Percentiles rank a stretch among this genome's conserved stretches.
Conservation (phyloP, 2,113 vertebrate species). For the Dendropsophus ebraccatus region DNA sequence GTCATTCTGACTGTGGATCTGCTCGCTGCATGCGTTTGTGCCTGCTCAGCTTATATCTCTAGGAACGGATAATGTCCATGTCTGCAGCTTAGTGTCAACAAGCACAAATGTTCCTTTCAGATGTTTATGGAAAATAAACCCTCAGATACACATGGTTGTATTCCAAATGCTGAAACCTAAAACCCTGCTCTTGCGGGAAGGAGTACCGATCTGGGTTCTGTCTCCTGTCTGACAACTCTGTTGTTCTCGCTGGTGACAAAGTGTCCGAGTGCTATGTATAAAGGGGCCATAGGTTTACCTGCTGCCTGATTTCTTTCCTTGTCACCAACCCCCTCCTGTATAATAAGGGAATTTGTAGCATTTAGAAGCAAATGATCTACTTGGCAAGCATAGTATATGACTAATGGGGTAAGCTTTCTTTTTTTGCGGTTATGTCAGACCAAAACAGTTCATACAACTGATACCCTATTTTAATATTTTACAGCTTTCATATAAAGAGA, state of each 20-base stretch:
- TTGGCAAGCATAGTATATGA: no score
- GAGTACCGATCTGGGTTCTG: background rate
- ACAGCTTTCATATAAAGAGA: no score
- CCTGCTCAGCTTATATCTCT: background rate
- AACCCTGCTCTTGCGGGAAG: background rate
- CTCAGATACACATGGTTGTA: constrained; percentile 17
- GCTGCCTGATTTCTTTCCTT: background rate
- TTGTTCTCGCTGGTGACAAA: background rate
- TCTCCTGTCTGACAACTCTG: background rate
- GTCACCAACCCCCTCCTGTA: background rate
- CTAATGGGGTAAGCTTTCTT: no score
- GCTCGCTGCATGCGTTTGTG: background rate
- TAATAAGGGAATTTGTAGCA: background rate
- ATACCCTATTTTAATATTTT: no score
- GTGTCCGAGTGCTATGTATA: background rate
- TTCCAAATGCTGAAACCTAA: background rate
- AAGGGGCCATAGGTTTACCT: background rate
- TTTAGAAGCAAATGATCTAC: background rate
- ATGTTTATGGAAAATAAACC: constrained; percentile 45
- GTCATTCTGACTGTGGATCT: background rate
- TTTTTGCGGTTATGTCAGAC: no score
- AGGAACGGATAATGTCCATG: constrained; percentile 26
- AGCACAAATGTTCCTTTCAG: constrained; percentile 35
- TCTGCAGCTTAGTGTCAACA: constrained; percentile 28
- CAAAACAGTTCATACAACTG: no score